Base-by-base conservation (phyloP, 2,113 vertebrate genomes). In the Phylloscopus trochiloides region DNA sequence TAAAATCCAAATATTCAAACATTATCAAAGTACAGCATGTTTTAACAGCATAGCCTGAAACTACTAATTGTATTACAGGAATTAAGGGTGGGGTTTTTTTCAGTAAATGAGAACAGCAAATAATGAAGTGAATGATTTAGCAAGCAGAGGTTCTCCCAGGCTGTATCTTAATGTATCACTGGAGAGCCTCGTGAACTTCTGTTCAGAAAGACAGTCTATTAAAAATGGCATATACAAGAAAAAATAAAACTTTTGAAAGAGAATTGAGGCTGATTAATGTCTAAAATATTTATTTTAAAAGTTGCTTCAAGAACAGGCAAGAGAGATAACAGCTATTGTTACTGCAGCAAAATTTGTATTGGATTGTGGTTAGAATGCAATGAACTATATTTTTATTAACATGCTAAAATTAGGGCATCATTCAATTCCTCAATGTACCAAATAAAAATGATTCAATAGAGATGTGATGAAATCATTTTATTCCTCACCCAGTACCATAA, bases 291-390 rank as follows among this genome's bases (percentile, higher is more conserved):
- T 51, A 43, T 48, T 92, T 68, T 1, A 25, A 55, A n/a, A 9
- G 3, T 75, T 47, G 3, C 8, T 63, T 65, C 51, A 88, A n/a
- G 12, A 57, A 62, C 8, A 54, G 15, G 24, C 66, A 43, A 51
- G 9, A 17, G 12, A 47, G 7, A 32, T 17, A 48, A 45, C 0
- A 0, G 29, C 9, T 59, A 5, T 24, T 67, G 12, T 2, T 43
- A 25, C 17, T 50, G 8, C 43, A 62, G 32, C 17, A 71, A 50
- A 78, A 86, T 67, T 13, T 92, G 28, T 54, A 24, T 66, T 54
- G 45, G 40, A 51, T 19, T 61, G 9, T 67, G 63, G 34, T 80
- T 51, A 74, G 82, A 62, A 90, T 61, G 7, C 4, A 65, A 40
- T 15, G 14, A 12, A 34, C 3, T 15, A 3, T 19, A 21, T 48